These are phyloP conservation scores for Brachionus koreanus DNA, from an alignment of 1,140 invertebrate species.

Conservation along the genomic window DNA sequence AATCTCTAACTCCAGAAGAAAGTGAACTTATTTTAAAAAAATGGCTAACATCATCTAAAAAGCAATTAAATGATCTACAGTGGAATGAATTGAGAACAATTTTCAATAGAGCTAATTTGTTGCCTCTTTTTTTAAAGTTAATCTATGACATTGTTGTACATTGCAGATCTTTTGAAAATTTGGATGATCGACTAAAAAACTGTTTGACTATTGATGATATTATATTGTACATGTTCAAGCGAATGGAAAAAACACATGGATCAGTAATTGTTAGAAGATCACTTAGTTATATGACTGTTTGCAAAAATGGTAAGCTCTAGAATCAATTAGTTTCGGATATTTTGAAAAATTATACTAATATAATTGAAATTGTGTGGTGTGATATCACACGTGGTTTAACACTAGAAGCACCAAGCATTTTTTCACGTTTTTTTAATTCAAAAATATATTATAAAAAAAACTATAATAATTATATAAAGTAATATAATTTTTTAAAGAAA, in stretches of 20 bases:
- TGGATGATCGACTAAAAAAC: background rate
- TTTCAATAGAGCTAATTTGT: constrained; percentile 60
- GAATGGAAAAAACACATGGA: constrained; percentile 50
- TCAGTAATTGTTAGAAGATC: constrained; percentile 62
- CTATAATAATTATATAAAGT: too few relatives aligned
- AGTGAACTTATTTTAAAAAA: constrained; percentile 49
- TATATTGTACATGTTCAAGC: constrained; percentile 26
- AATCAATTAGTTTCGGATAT: background rate
- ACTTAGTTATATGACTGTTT: constrained; percentile 67
- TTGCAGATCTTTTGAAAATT: constrained; percentile 6
- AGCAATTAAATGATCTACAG: constrained; percentile 60
- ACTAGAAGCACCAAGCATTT: too few relatives aligned
- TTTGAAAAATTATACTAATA: background rate
- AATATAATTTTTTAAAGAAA: too few relatives aligned
- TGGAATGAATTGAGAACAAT: constrained; percentile 82
- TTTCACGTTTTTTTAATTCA: too few relatives aligned
- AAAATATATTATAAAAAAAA: too few relatives aligned
- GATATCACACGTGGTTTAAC: background rate
- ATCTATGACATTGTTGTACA: constrained; percentile 19
- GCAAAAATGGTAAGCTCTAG: constrained; percentile 47
- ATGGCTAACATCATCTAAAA: constrained; percentile 48
- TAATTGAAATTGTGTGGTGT: background rate
- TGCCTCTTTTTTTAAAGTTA: constrained; percentile 29
- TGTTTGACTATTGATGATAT: background rate
- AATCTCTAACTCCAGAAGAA: constrained; percentile 47